phyloP scores from a whole-genome alignment of 2,113 vertebrate genomes.

The Forbesichthys agassizii region DNA sequence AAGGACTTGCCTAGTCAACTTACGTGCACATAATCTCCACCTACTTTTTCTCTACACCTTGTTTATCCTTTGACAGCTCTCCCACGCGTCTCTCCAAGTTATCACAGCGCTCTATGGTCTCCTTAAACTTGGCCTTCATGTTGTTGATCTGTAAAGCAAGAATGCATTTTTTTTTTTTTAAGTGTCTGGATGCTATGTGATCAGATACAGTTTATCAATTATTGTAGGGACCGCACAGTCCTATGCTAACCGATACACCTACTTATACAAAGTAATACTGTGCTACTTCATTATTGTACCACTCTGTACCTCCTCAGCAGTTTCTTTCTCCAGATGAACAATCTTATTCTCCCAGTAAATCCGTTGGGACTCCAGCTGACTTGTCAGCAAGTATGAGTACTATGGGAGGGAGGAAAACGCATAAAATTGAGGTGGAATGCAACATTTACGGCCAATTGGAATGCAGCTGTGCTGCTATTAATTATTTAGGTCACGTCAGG shows the following conservation, averaged over 20 bases:
- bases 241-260: no score
- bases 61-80: slow-evolving; percentile 91
- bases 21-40: slow-evolving; percentile 30
- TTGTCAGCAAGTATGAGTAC: slow-evolving; percentile 97
- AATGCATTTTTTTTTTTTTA: slow-evolving; percentile 17
- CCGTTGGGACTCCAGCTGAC: slow-evolving; percentile 95
- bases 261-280: neutral
- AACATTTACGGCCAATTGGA: no score
- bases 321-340: slow-evolving; percentile 94
- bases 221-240: no score
- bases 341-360: slow-evolving; percentile 99
- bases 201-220: neutral
- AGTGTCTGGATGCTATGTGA: no score
- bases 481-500: no score
- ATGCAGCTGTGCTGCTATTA: no score
- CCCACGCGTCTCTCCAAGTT: slow-evolving; percentile 89
- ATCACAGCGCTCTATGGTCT: slow-evolving; percentile 97
- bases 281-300: neutral
- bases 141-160: slow-evolving; percentile 88
- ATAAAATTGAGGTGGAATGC: neutral
- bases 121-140: slow-evolving; percentile 99
- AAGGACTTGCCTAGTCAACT: neutral
- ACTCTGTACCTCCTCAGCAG: slow-evolving; percentile 87
- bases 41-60: slow-evolving; percentile 92
- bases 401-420: slow-evolving; percentile 46